phyloP scores from a whole-genome alignment of 2,888 invertebrate genomes.

The Pyralis farinalis region DNA sequence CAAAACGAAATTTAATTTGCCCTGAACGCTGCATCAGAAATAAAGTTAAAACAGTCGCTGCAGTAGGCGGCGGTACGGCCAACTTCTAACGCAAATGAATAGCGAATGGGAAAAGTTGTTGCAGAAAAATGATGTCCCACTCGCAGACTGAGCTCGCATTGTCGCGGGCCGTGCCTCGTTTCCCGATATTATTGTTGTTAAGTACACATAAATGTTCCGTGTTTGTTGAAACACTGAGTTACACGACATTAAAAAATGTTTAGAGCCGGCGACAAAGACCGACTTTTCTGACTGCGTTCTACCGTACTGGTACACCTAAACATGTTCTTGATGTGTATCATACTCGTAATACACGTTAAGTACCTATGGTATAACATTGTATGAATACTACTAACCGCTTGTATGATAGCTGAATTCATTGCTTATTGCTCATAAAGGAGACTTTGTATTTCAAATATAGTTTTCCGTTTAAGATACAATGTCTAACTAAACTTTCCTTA shows the following conservation, averaged over 20 bases:
- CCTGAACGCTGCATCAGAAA: conserved; percentile 80
- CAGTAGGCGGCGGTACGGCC: conserved; percentile 68
- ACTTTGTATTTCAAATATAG: too few species aligned
- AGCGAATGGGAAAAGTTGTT: conserved; percentile 79
- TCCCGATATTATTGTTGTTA: conserved; percentile 66
- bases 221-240: conserved; percentile 23
- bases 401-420: too few species aligned
- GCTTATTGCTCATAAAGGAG: too few species aligned
- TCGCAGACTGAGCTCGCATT: conserved; percentile 53
- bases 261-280: not conserved
- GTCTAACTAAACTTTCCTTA: too few species aligned
- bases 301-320: too few species aligned
- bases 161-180: conserved; percentile 48
- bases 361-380: too few species aligned
- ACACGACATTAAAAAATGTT: conserved; percentile 13
- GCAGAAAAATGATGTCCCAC: conserved; percentile 78
- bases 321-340: not conserved
- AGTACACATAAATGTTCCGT: conserved; percentile 50
- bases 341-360: too few species aligned
- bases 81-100: conserved; percentile 81
- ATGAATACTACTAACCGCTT: too few species aligned
- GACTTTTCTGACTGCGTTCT: too few species aligned
- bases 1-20: conserved; percentile 81
- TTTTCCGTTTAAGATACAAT: too few species aligned
- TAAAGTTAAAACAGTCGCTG: conserved; percentile 80